phyloP scores from a whole-genome alignment of 2,797 vertebrate genomes.

The Sebastes jordani region DNA sequence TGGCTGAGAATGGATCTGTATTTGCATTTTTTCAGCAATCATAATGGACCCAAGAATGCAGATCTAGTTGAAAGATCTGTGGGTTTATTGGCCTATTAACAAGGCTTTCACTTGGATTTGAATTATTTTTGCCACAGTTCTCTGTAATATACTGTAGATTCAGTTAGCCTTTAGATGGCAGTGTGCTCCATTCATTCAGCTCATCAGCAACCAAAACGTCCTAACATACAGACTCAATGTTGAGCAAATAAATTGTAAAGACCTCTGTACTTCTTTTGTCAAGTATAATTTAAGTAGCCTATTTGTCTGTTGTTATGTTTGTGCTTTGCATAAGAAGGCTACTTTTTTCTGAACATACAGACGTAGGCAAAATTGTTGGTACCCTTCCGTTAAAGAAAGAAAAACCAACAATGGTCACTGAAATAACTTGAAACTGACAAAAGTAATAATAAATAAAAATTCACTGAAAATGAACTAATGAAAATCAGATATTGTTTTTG shows the following conservation, averaged over 20 bases:
- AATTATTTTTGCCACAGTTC: background rate
- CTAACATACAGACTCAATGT: background rate
- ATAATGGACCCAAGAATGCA: background rate
- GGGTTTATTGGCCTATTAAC: background rate
- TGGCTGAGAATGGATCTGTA: background rate
- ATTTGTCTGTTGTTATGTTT: background rate
- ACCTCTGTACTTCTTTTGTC: background rate
- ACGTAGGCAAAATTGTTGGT: too few relatives aligned
- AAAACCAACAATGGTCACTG: too few relatives aligned
- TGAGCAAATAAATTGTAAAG: background rate
- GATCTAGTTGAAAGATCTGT: background rate
- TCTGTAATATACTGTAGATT: background rate
- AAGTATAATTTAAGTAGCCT: background rate
- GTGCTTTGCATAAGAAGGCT: background rate
- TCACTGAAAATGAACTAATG: too few relatives aligned
- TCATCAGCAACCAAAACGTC: background rate
- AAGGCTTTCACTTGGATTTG: background rate
- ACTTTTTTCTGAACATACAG: background rate
- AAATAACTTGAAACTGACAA: too few relatives aligned
- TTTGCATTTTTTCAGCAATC: background rate
- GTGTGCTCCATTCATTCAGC: conserved; percentile 19
- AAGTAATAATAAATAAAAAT: too few relatives aligned
- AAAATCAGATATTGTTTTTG: too few relatives aligned
- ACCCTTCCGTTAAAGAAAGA: too few relatives aligned
- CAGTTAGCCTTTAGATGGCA: conserved; percentile 34